Percentiles rank a stretch among this genome's conserved stretches.
phyloP scores from a whole-genome alignment of 1,140 invertebrate genomes.

The Coptotermes formosanus region DNA sequence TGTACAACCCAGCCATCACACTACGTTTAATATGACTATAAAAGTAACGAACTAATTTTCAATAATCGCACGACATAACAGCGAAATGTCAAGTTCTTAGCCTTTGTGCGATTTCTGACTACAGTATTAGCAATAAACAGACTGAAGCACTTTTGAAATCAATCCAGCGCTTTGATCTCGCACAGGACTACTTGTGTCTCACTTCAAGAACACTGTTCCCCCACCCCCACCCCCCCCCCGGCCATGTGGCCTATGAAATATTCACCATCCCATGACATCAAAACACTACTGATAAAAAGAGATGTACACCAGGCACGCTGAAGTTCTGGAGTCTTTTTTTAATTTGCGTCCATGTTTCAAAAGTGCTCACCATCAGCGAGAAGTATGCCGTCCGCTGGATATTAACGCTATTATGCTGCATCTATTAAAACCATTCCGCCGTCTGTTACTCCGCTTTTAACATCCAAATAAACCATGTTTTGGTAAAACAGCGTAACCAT shows the following conservation, averaged over 20 bases:
- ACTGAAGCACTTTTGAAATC: neutral
- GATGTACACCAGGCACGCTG: neutral
- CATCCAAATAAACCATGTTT: slow-evolving; percentile 5
- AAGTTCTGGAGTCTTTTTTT: neutral
- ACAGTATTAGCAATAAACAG: neutral
- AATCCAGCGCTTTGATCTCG: neutral
- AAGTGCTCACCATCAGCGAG: neutral
- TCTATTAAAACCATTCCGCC: neutral
- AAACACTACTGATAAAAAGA: slow-evolving; percentile 12
- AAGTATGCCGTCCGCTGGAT: neutral
- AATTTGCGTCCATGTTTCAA: slow-evolving; percentile 7
- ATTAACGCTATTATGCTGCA: neutral
- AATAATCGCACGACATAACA: too few species aligned
- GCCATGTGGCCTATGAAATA: neutral
- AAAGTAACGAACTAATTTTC: too few species aligned
- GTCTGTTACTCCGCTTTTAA: slow-evolving; percentile 2
- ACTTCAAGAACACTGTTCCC: neutral
- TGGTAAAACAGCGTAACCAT: neutral
- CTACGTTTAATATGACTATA: too few species aligned
- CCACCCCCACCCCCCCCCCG: too few species aligned
- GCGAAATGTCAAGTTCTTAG: neutral
- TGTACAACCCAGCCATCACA: too few species aligned
- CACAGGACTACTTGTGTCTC: neutral
- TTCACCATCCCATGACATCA: slow-evolving; percentile 1
- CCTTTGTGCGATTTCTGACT: neutral